These are phyloP conservation scores for Seriola quinqueradiata DNA, from an alignment of 2,113 vertebrate species.

Conservation along the genomic window DNA sequence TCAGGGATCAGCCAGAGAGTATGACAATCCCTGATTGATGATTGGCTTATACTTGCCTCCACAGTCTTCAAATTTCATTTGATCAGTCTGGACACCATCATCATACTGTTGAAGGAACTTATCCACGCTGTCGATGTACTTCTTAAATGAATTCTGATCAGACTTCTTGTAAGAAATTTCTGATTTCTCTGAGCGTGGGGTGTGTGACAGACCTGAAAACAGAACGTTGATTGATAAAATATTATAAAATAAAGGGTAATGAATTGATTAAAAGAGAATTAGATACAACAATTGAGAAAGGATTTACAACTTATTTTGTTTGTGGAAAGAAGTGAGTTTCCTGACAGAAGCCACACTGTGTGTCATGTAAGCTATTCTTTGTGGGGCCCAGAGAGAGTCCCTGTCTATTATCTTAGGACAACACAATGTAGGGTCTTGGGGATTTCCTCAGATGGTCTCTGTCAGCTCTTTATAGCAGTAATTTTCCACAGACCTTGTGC, in stretches of 20 bases:
- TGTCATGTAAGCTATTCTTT: neutral
- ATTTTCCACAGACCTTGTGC: conserved; percentile 81
- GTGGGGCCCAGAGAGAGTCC: conserved; percentile 1
- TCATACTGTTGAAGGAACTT: conserved; percentile 84
- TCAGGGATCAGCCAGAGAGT: conserved; percentile 19
- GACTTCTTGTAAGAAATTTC: conserved; percentile 86
- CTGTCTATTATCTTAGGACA: conserved; percentile 56
- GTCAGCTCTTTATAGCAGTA: conserved; percentile 76
- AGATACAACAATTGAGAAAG: neutral
- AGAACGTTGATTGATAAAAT: neutral
- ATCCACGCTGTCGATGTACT: conserved; percentile 74
- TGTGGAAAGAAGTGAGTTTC: neutral
- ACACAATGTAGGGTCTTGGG: conserved; percentile 54
- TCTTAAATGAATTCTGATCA: conserved; percentile 48
- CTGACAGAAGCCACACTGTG: neutral
- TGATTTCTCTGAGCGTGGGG: conserved; percentile 82
- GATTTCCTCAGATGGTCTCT: conserved; percentile 74
- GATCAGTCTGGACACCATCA: conserved; percentile 52
- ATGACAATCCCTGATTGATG: conserved; percentile 5
- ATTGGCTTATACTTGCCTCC: conserved; percentile 82
- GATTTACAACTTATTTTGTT: neutral
- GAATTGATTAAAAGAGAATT: neutral
- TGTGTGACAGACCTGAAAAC: conserved; percentile 84
- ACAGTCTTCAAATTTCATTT: conserved; percentile 86
- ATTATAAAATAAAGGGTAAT: neutral